phyloP scores from a whole-genome alignment of 2,888 invertebrate genomes.

The Eupithecia tripunctaria region DNA sequence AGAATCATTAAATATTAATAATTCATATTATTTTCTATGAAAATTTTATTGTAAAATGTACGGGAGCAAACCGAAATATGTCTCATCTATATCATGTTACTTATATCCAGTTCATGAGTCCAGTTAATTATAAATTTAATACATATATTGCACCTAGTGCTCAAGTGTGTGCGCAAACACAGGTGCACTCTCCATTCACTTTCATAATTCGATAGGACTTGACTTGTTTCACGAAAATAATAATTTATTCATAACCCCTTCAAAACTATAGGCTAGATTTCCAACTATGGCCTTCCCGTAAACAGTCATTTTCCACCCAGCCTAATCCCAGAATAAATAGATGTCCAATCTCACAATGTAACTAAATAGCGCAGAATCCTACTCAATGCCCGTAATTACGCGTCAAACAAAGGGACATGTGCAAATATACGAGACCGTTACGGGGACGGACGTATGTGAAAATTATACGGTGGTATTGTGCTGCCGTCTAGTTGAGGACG shows the following conservation, averaged over 20 bases:
- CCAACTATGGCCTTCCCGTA: background rate
- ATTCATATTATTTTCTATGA: too few species aligned
- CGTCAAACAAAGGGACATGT: slow-evolving; percentile 46
- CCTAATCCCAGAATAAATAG: slow-evolving; percentile 29
- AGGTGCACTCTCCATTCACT: too few species aligned
- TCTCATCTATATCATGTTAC: too few species aligned
- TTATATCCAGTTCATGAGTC: too few species aligned
- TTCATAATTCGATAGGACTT: too few species aligned
- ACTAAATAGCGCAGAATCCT: slow-evolving; percentile 32
- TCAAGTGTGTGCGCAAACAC: too few species aligned
- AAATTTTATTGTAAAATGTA: too few species aligned
- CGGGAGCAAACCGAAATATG: too few species aligned
- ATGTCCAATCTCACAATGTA: slow-evolving; percentile 31
- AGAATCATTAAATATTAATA: too few species aligned
- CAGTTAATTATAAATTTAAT: background rate
- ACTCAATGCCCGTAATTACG: slow-evolving; percentile 36
- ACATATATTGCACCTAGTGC: too few species aligned
- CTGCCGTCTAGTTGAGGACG: slow-evolving; percentile 43
- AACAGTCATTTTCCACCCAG: slow-evolving; percentile 3
- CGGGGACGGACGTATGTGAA: slow-evolving; percentile 78
- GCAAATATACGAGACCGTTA: slow-evolving; percentile 77
- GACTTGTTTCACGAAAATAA: too few species aligned
- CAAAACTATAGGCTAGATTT: background rate
- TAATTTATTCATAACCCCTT: background rate
- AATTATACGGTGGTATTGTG: slow-evolving; percentile 73